These are phyloP conservation scores for Danio tinwini DNA, from an alignment of 2,797 vertebrate genomes.

Conservation along the genomic window DNA sequence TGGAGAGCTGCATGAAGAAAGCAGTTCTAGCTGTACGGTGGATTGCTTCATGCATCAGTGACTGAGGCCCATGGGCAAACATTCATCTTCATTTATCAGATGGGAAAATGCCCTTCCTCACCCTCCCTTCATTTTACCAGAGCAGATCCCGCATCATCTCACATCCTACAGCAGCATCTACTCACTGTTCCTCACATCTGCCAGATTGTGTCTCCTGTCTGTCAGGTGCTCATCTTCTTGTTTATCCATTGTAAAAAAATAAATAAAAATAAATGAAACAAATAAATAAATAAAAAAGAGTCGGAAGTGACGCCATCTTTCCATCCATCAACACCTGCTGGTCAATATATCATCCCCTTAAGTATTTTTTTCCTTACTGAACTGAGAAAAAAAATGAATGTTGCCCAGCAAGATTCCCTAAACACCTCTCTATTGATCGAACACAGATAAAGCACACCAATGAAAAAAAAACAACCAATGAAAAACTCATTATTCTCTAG, in stretches of 20 bases:
- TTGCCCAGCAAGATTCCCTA: not conserved
- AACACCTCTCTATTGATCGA: not conserved
- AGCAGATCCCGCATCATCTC: conserved; percentile 40
- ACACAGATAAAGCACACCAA: not conserved
- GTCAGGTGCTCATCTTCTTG: conserved; percentile 6
- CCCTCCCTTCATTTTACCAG: not conserved
- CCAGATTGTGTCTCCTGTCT: not conserved
- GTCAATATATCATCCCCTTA: not conserved
- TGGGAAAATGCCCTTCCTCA: conserved; percentile 29
- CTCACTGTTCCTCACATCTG: conserved; percentile 20
- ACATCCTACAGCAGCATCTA: conserved; percentile 8
- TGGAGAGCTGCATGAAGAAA: conserved; percentile 11
- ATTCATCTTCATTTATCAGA: conserved; percentile 76
- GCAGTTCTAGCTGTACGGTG: conserved; percentile 23
- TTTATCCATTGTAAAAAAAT: not conserved
- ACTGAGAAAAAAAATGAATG: not conserved
- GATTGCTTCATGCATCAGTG: conserved; percentile 67
- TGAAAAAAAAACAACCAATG: not conserved
- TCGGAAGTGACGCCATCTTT: conserved; percentile 18
- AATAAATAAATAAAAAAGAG: not conserved
- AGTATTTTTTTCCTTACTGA: not conserved
- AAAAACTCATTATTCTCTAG: not conserved
- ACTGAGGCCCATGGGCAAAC: conserved; percentile 65
- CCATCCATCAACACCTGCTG: conserved; percentile 18
- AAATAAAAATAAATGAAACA: not conserved